Base-by-base conservation (phyloP, 2,797 vertebrate species). In the Fistularia commersonii region DNA sequence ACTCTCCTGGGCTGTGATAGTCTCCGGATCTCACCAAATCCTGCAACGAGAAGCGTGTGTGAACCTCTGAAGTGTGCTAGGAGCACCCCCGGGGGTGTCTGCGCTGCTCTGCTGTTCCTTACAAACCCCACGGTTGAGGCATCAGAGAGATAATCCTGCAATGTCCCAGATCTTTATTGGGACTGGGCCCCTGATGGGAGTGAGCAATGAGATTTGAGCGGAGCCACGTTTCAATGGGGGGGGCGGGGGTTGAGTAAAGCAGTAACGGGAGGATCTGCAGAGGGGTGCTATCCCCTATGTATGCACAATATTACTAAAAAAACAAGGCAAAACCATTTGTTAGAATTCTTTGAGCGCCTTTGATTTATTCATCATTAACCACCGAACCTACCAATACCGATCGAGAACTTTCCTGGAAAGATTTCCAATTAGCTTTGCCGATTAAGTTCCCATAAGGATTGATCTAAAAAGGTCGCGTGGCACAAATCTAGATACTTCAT, bases 151-250 rank as follows among this genome's bases (percentile, higher is more conserved):
- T 85, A 86, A 87, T 87, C 84, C 84, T 56, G 57, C 69, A 65
- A 41, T 81, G 83, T 83, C 80, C 83, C 81, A 86, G 76, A 83
- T 86, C 71, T 76, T 73, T 63, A 64, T 52, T 74, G 66, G 69
- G 76, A 78, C 60, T 49, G 71, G 74, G 68, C 66, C 73, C 76
- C 72, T 59, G 58, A 39, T 76, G 79, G 73, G 74, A 73, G 59
- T 51, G 32, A 11, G 57, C 53, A 66, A 64, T 64, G 66, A 70
- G 55, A 78, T 70, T 72, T 74, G 37, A 79, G 69, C 8, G 12
- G 48, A 50, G 57, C 66, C 64, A 76, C 12, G 6, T 64, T 74
- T 72, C 59, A 69, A 46, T 12, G 8, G 11, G 11, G 13, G 11
- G 6, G 53, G 48, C 33, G 41, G 54, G 50, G 48, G 45, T 68